Evolutionary conservation across 2,797 vertebrate species (phyloP), one percentile per base, ranked within the genome.

Genomic region (Dallia pectoralis): DNA sequence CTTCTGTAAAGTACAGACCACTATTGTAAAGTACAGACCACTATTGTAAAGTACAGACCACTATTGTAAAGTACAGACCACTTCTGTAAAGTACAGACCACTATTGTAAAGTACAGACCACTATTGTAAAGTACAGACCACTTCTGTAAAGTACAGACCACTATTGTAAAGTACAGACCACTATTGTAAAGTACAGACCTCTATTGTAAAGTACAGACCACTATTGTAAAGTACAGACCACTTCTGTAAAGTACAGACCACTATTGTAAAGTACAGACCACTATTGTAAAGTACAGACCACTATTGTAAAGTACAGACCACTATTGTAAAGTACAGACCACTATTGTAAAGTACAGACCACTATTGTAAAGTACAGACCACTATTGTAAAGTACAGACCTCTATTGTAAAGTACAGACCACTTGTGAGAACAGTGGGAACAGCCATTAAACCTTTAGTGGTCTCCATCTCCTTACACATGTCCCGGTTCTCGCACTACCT

Each of bases 381-480:
- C 19, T 4, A 12, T 49, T 11, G 12, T 49, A 8, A 27, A 61
- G 4, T 27, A 61, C n/a, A 49, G 16, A 49, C 48, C 48, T 16
- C 51, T 53, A 49, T 25, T 32, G 16, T n/a, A 56, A 53, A 49
- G 72, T 47, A 15, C 49, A 59, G 33, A 29, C 9, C 32, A 78
- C n/a, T 79, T 81, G 71, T 67, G 22, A 68, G 59, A 36, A 30
- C 59, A 72, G 16, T 29, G 5, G 63, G 47, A 77, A 77, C 77
- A 69, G n/a, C 22, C 74, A 73, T 82, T 29, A n/a, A 74, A 69
- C 67, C 49, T 53, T 40, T 40, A 40, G 36, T 40, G 22, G 51
- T 53, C 48, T n/a, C 48, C n/a, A 11, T 4, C 66, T 71, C 63
- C 63, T 44, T 29, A 32, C 62, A 19, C 67, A 49, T 4, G 14